Conservation (phyloP, 2,797 vertebrate genomes). For the Onychomys torridus region DNA sequence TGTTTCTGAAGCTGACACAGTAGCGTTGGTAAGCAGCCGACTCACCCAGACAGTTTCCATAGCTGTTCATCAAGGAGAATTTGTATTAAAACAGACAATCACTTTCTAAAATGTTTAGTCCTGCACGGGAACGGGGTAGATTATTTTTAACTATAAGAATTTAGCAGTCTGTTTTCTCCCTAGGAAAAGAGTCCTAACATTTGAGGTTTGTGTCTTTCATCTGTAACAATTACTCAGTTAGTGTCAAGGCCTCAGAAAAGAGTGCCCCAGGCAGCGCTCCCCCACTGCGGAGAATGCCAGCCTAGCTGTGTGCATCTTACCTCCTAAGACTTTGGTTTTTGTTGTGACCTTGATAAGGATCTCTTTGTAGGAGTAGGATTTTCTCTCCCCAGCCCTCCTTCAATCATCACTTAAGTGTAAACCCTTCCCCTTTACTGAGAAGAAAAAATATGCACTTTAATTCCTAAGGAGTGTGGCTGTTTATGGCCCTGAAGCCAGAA, state of each 20-base stretch:
- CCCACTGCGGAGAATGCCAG: constrained; percentile 71
- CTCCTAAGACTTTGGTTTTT: constrained; percentile 66
- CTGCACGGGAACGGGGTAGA: constrained; percentile 75
- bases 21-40: constrained; percentile 21
- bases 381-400: constrained; percentile 52
- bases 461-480: constrained; percentile 74
- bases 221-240: constrained; percentile 68
- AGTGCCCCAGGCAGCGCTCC: constrained; percentile 62
- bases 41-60: constrained; percentile 41
- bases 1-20: constrained; percentile 4
- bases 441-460: constrained; percentile 89
- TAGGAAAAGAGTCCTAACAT: constrained; percentile 73
- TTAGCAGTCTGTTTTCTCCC: constrained; percentile 68
- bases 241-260: constrained; percentile 53
- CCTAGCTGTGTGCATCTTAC: constrained; percentile 65
- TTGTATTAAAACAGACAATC: constrained; percentile 87
- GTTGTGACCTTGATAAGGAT: constrained; percentile 74
- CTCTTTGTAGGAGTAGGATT: constrained; percentile 74
- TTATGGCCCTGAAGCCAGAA: constrained; percentile 71
- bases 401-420: constrained; percentile 75
- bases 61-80: constrained; percentile 74
- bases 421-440: constrained; percentile 80
- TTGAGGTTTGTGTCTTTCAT: constrained; percentile 67
- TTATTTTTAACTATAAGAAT: constrained; percentile 75
- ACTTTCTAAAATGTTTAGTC: constrained; percentile 83